Conservation (phyloP, 2,888 invertebrate genomes). For the Metellina segmentata region DNA sequence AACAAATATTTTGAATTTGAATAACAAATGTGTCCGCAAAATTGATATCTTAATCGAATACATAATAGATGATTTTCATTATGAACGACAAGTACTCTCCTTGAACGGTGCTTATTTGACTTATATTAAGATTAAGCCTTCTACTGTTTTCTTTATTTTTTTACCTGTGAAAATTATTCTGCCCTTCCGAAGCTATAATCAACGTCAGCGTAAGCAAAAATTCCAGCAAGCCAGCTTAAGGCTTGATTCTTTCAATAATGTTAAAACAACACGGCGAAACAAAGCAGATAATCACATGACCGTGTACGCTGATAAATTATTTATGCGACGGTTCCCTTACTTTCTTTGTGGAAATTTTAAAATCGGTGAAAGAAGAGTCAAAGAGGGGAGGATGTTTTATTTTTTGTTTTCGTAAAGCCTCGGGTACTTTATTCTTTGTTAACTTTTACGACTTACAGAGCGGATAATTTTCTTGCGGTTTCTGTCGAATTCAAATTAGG, state of each 20-base stretch:
- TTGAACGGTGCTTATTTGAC: not conserved
- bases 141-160: not conserved
- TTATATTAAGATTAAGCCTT: not conserved
- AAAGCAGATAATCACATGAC: slow-evolving; percentile 61
- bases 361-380: slow-evolving; percentile 1
- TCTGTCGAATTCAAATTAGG: slow-evolving; percentile 62
- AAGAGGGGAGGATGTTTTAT: slow-evolving; percentile 20
- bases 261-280: slow-evolving; percentile 59
- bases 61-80: not conserved
- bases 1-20: not conserved
- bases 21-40: too few species aligned
- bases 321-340: slow-evolving; percentile 33
- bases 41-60: not conserved
- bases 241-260: slow-evolving; percentile 57
- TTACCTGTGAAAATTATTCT: not conserved
- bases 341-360: slow-evolving; percentile 43
- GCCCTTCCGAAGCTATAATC: slow-evolving; percentile 7
- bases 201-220: slow-evolving; percentile 34
- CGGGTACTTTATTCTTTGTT: slow-evolving; percentile 43
- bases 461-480: slow-evolving; percentile 55
- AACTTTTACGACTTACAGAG: slow-evolving; percentile 39
- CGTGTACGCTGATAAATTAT: slow-evolving; percentile 59
- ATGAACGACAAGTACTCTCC: not conserved
- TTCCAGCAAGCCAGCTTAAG: slow-evolving; percentile 46
- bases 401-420: slow-evolving; percentile 35